Conservation (phyloP, 2,888 invertebrate genomes). For the Epirrhoe alternata region DNA sequence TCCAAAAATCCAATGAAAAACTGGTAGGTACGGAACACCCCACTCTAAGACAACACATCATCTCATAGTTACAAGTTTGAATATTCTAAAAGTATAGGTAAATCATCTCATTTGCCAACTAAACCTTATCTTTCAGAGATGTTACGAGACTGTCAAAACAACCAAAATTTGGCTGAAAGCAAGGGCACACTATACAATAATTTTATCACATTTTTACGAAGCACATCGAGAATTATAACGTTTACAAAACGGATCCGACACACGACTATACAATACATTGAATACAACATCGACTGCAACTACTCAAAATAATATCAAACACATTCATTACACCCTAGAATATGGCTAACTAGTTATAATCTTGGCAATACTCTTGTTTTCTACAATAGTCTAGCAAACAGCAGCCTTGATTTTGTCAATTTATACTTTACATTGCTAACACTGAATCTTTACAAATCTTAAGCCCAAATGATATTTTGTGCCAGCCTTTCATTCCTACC, state of each 20-base stretch:
- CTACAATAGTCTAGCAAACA: constrained; percentile 59
- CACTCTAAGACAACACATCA: not conserved
- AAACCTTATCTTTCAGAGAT: constrained; percentile 14
- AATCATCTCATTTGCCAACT: constrained; percentile 5
- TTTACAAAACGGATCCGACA: constrained; percentile 40
- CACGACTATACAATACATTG: constrained; percentile 37
- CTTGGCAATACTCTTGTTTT: constrained; percentile 53
- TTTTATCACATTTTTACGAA: constrained; percentile 48
- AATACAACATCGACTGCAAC: constrained; percentile 32
- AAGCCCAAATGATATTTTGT: constrained; percentile 44
- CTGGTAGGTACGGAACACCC: not conserved
- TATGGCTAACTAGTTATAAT: constrained; percentile 45
- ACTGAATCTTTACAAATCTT: constrained; percentile 48
- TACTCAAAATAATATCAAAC: constrained; percentile 42
- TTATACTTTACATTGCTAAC: constrained; percentile 54
- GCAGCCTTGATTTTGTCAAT: constrained; percentile 68
- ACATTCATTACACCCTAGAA: constrained; percentile 33
- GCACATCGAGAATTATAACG: constrained; percentile 41
- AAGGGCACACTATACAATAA: constrained; percentile 31
- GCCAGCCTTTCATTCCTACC: constrained; percentile 41
- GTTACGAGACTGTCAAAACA: constrained; percentile 9
- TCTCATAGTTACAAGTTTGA: not conserved
- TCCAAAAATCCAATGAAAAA: not conserved
- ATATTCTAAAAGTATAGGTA: constrained; percentile 38
- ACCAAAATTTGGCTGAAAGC: constrained; percentile 31